Percentiles rank a stretch among this genome's conserved stretches.
These are phyloP conservation scores for Gulo gulo DNA, from an alignment of 2,113 vertebrate genomes.

Conservation along the genomic window DNA sequence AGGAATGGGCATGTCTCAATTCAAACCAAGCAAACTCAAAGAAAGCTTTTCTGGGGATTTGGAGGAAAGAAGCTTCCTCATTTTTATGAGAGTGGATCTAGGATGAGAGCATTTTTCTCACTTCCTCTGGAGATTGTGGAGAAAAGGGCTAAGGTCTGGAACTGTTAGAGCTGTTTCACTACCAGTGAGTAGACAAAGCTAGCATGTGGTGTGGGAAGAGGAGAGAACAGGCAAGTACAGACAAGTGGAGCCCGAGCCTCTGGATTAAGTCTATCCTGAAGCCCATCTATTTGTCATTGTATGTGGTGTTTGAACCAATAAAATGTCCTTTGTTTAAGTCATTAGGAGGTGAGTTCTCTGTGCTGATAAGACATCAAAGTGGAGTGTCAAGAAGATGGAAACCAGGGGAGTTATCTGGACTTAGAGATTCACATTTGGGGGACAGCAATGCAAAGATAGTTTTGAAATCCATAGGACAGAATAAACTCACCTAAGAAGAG, in stretches of 20 bases:
- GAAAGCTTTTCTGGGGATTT: not conserved
- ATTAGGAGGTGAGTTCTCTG: not conserved
- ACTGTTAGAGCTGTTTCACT: not conserved
- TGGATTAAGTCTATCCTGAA: not conserved
- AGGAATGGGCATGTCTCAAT: not conserved
- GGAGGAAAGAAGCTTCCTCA: not conserved
- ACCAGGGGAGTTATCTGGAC: not conserved
- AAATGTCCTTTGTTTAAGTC: not conserved
- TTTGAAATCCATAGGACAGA: not conserved
- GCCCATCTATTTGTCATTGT: not conserved
- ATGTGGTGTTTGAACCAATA: not conserved
- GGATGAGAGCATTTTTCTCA: not conserved
- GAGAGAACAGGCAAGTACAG: not conserved
- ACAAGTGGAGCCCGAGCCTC: not conserved
- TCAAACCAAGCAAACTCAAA: not conserved
- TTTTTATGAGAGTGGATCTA: not conserved
- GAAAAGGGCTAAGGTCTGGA: not conserved
- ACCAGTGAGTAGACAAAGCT: not conserved
- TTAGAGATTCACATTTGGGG: not conserved
- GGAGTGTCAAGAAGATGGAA: not conserved
- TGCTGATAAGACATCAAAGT: not conserved
- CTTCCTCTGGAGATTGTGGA: not conserved
- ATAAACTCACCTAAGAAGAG: not conserved
- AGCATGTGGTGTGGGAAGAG: accelerated
- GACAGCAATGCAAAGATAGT: not conserved